phyloP scores from a whole-genome alignment of 2,888 invertebrate genomes.

The Cheiracanthium punctorium region DNA sequence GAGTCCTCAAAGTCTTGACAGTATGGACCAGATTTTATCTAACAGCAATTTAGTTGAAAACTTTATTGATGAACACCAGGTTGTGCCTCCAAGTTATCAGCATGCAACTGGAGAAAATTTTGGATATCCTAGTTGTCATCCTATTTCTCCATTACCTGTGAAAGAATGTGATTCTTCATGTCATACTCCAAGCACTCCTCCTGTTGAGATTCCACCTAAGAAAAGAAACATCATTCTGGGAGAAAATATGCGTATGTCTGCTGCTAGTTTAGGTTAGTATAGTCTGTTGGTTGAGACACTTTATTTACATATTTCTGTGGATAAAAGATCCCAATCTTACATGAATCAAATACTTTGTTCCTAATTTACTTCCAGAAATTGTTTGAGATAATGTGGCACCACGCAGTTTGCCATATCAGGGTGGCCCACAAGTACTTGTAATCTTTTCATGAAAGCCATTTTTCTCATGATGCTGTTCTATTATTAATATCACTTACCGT shows the following conservation, averaged over 20 bases:
- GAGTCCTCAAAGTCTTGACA: slow-evolving; percentile 61
- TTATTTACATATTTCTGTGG: no score
- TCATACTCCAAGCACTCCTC: slow-evolving; percentile 39
- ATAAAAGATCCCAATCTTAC: no score
- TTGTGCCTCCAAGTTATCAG: slow-evolving; percentile 66
- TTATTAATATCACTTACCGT: no score
- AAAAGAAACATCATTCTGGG: slow-evolving; percentile 54
- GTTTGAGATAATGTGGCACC: no score
- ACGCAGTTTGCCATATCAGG: neutral
- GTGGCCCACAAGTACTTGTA: no score
- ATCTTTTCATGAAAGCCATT: no score
- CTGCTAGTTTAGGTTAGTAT: slow-evolving; percentile 49
- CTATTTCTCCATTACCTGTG: slow-evolving; percentile 35
- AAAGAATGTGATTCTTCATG: slow-evolving; percentile 38
- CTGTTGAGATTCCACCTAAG: slow-evolving; percentile 66
- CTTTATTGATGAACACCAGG: slow-evolving; percentile 62
- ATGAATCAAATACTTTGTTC: no score
- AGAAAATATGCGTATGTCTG: slow-evolving; percentile 43
- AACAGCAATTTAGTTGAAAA: slow-evolving; percentile 54
- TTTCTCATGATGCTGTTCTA: no score
- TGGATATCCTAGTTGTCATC: slow-evolving; percentile 37
- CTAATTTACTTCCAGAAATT: no score
- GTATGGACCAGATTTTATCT: slow-evolving; percentile 53
- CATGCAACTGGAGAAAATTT: slow-evolving; percentile 66
- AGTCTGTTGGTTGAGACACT: no score